Percentiles rank a stretch among this genome's conserved stretches.
These are phyloP conservation scores for Drosophila rufa DNA, from an alignment of 1,140 invertebrate genomes.

Conservation along the genomic window DNA sequence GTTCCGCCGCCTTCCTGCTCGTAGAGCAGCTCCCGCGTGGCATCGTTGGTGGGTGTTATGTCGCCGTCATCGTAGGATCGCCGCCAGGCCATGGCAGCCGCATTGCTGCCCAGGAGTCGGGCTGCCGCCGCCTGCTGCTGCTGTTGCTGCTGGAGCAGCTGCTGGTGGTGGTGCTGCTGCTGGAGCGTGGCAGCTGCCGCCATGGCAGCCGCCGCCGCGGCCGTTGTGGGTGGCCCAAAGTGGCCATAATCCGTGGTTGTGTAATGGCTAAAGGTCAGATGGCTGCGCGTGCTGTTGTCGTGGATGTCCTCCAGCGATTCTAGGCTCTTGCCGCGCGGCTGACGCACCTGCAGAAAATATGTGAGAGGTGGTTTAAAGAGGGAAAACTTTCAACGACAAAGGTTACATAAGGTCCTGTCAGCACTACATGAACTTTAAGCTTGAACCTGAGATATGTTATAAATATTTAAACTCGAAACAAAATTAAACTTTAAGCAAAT, in stretches of 20 bases:
- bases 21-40: conserved; percentile 86
- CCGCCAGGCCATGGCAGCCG: conserved; percentile 87
- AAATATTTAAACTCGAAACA: too few species aligned
- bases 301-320: conserved; percentile 91
- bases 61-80: conserved; percentile 95
- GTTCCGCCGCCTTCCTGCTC: conserved; percentile 90
- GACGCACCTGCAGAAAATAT: conserved; percentile 86
- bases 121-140: conserved; percentile 70
- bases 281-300: conserved; percentile 87
- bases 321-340: conserved; percentile 92
- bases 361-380: not conserved
- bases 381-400: not conserved
- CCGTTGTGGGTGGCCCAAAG: conserved; percentile 85
- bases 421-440: too few species aligned
- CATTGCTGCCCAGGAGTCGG: conserved; percentile 76
- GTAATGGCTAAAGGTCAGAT: conserved; percentile 87
- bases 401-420: not conserved
- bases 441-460: too few species aligned
- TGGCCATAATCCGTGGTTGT: conserved; percentile 83
- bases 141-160: conserved; percentile 65
- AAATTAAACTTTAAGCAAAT: not conserved
- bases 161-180: conserved; percentile 80
- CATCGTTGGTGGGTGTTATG: conserved; percentile 94
- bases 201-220: conserved; percentile 85
- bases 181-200: conserved; percentile 82